Conservation (phyloP, 2,797 vertebrate species). For the Pelochelys cantorii region DNA sequence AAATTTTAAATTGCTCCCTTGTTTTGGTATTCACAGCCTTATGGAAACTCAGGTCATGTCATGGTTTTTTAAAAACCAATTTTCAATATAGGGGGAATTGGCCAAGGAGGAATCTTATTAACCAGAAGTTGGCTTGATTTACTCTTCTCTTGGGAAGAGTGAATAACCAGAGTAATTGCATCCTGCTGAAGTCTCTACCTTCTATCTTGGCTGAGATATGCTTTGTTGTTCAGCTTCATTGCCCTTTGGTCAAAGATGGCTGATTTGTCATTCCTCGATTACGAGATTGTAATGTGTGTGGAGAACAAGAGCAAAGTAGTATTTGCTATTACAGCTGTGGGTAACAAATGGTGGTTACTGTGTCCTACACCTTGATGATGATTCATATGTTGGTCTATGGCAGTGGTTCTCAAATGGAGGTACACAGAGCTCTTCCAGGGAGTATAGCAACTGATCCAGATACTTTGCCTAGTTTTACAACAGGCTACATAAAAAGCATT, state of each 20-base stretch:
- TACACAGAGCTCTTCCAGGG: too few relatives aligned
- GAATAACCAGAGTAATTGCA: constrained; percentile 13
- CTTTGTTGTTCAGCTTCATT: not conserved
- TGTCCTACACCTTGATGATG: not conserved
- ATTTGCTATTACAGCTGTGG: not conserved
- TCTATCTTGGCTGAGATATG: not conserved
- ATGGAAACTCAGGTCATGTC: not conserved
- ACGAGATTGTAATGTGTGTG: not conserved
- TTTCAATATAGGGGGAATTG: not conserved
- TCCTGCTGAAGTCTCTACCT: constrained; percentile 2
- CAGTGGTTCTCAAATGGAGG: too few relatives aligned
- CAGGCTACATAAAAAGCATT: too few relatives aligned
- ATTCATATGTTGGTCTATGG: not conserved
- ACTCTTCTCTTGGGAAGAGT: not conserved
- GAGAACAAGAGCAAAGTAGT: not conserved
- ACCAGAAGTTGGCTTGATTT: not conserved
- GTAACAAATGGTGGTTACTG: not conserved
- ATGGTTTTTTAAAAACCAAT: not conserved
- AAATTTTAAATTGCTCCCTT: fast-evolving
- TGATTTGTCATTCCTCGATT: not conserved
- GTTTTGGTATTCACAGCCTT: constrained; percentile 5
- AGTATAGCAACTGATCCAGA: too few relatives aligned
- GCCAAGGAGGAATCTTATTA: constrained; percentile 19
- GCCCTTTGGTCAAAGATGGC: not conserved
- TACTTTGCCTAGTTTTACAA: too few relatives aligned